Evolutionary conservation across 1,140 invertebrate genomes (phyloP).

Genomic region (Asbolus verrucosus): DNA sequence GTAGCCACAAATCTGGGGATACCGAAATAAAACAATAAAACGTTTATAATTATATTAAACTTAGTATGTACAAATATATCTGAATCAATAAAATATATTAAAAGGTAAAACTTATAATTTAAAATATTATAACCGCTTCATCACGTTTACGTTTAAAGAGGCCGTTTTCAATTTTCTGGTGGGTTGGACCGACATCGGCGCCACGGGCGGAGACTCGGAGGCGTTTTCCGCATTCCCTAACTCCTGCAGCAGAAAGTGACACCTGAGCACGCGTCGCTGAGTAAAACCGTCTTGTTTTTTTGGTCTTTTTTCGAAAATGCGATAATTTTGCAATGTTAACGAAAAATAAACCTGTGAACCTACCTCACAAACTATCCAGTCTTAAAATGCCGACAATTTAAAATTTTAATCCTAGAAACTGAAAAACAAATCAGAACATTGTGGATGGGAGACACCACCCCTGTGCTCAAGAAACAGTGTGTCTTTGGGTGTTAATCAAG

Average conservation of each 20-base stretch:
- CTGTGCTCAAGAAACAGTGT: too few relatives aligned
- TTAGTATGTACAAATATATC: slow-evolving; percentile 61
- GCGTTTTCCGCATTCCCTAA: slow-evolving; percentile 70
- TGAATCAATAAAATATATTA: slow-evolving; percentile 59
- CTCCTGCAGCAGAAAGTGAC: slow-evolving; percentile 68
- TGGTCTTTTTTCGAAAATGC: too few relatives aligned
- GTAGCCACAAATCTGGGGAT: slow-evolving; percentile 6
- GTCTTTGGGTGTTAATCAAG: too few relatives aligned
- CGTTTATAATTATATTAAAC: slow-evolving; percentile 57
- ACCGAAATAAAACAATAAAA: slow-evolving; percentile 47
- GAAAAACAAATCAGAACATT: too few relatives aligned
- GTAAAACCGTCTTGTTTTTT: neutral
- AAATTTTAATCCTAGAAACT: slow-evolving; percentile 3
- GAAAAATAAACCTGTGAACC: too few relatives aligned
- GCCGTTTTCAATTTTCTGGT: slow-evolving; percentile 78
- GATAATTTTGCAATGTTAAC: slow-evolving; percentile 11
- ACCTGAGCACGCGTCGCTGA: slow-evolving; percentile 13
- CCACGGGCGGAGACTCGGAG: slow-evolving; percentile 74
- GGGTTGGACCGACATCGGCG: slow-evolving; percentile 84
- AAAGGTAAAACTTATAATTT: slow-evolving; percentile 57
- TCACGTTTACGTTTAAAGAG: slow-evolving; percentile 70
- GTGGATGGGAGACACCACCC: too few relatives aligned
- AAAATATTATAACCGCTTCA: slow-evolving; percentile 70
- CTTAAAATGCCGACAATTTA: neutral
- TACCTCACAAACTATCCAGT: too few relatives aligned